Evolutionary conservation across 1,140 invertebrate genomes (phyloP).

Genomic region (Heliconius eleuchia): DNA sequence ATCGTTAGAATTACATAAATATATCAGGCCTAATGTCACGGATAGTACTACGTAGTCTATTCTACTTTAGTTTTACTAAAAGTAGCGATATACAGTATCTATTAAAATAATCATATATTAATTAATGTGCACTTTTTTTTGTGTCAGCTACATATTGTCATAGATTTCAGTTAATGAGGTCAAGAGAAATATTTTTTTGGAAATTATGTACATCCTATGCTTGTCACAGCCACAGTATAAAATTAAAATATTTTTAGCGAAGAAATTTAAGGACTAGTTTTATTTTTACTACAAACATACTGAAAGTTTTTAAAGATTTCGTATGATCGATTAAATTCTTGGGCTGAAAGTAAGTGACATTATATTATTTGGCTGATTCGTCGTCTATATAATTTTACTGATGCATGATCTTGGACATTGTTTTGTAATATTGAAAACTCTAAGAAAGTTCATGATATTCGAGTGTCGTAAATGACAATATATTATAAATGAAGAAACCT

Average conservation of each 20-base stretch:
- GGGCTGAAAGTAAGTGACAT: not conserved
- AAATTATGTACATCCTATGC: slow-evolving; percentile 17
- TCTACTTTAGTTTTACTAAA: slow-evolving; percentile 8
- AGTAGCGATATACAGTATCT: slow-evolving; percentile 5
- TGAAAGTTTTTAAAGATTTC: not conserved
- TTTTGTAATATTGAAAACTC: not conserved
- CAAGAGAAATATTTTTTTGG: not conserved
- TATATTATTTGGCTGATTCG: too few species aligned
- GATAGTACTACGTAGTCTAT: not conserved
- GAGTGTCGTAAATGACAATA: not conserved
- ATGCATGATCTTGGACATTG: not conserved
- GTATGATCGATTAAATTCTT: not conserved
- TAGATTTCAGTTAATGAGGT: slow-evolving; percentile 21
- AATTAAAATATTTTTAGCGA: not conserved
- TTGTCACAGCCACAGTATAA: slow-evolving; percentile 18
- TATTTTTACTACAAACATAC: too few species aligned
- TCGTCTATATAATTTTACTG: not conserved
- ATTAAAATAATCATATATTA: slow-evolving; percentile 2
- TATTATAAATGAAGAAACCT: not conserved
- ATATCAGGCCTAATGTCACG: slow-evolving; percentile 3
- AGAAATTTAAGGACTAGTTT: not conserved
- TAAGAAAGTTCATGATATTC: not conserved
- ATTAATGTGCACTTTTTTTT: slow-evolving; percentile 11
- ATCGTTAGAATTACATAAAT: not conserved
- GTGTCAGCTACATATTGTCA: slow-evolving; percentile 24